Base-by-base conservation (phyloP, 2,888 invertebrate species). In the Phengaris arion region DNA sequence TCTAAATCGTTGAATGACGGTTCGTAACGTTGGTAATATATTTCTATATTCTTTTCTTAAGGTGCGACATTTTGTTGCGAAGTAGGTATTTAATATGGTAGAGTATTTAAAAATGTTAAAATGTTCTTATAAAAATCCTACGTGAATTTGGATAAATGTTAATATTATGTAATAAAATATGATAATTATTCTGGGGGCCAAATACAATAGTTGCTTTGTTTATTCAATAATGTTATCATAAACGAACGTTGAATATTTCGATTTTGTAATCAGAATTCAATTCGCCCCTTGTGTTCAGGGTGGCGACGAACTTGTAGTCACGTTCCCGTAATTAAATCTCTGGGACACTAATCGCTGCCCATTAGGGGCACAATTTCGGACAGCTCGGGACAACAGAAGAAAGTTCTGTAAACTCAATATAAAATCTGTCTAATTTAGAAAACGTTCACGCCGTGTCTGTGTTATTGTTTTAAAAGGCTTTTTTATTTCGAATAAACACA, bases 291-390 rank as follows among this genome's bases (percentile, higher is more conserved):
- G 22, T 59, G 22, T 22, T 52, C 12, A 59, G 9, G 59, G 59
- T 59, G 4, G 22, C 52, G 52, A 12, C 59, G 2, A 59, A 59
- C 22, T 59, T 59, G 22, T 10, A 22, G 59, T 59, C 59, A 59
- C 59, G 59, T 59, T 10, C 10, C 10, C 22, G 59, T 59, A 59
- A 59, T 59, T 59, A 59, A 59, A 59, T 59, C 59, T 59, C 59
- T 59, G 59, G 59, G 59, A 22, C 59, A 59, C 59, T 59, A 59
- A 59, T 59, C 59, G 59, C 59, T 35, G 59, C 22, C 59, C 59
- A 59, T 59, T 59, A 59, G 59, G 59, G 59, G 22, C 22, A 59
- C 59, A 59, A 59, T 59, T 10, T 22, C 22, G 59, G 22, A 59
- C 22, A 59, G 7, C 22, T 59, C 35, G 10, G 22, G 22, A 22